A percentile compares a stretch with the other conserved stretches of the same genome.
These are phyloP conservation scores for Xylota sylvarum DNA, from an alignment of 2,888 invertebrate species.

Conservation along the genomic window DNA sequence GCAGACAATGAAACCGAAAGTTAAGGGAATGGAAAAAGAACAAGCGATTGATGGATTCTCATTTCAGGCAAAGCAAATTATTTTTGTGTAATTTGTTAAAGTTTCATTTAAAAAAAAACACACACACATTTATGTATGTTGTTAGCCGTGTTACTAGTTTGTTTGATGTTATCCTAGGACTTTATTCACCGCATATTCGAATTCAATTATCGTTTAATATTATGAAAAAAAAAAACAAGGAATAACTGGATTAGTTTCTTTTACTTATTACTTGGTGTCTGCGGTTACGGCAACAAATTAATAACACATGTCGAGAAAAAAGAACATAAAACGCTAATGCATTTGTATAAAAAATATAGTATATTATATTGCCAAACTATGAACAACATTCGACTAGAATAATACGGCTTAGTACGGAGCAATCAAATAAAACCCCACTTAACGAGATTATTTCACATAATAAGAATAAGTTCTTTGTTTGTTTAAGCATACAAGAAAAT, in stretches of 20 bases:
- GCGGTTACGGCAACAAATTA: background rate
- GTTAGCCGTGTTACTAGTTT: constrained; percentile 9
- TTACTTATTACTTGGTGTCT: background rate
- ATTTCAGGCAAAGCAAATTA: constrained; percentile 28
- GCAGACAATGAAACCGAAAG: constrained; percentile 78
- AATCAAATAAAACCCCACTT: constrained; percentile 44
- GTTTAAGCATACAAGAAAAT: constrained; percentile 4
- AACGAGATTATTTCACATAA: constrained; percentile 69
- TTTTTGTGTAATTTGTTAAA: constrained; percentile 27
- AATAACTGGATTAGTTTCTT: background rate
- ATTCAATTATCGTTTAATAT: constrained; percentile 7
- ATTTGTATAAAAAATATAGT: background rate
- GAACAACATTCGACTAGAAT: constrained; percentile 15
- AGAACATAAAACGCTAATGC: background rate
- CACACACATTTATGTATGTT: background rate
- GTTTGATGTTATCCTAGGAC: constrained; percentile 4
- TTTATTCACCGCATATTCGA: background rate
- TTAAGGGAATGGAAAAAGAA: background rate
- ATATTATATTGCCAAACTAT: background rate
- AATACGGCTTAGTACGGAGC: constrained; percentile 36
- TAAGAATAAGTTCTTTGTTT: constrained; percentile 33
- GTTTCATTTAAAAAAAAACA: constrained; percentile 27
- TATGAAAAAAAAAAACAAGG: background rate
- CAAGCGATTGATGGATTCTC: constrained; percentile 36
- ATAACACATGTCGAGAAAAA: background rate